Percentiles rank a stretch among this genome's conserved stretches.
These are phyloP conservation scores for Cepphus grylle DNA, from an alignment of 2,113 vertebrate species.

Conservation along the genomic window DNA sequence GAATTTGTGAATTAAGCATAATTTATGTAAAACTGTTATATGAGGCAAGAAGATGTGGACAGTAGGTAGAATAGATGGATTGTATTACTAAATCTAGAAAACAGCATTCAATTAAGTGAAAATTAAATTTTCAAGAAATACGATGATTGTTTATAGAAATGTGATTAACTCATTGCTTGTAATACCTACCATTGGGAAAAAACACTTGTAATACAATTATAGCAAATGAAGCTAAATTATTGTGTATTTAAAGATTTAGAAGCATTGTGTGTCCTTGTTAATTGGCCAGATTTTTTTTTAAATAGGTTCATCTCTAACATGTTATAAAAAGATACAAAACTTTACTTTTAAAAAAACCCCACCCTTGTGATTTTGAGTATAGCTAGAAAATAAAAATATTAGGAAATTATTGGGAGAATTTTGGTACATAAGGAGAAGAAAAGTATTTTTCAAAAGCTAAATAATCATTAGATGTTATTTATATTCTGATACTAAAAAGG, in stretches of 20 bases:
- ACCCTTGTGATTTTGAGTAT: not conserved
- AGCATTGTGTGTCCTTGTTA: not conserved
- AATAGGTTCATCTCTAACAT: not conserved
- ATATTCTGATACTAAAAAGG: not conserved
- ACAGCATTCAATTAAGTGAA: not conserved
- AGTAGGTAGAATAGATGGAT: not conserved
- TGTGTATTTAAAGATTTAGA: not conserved
- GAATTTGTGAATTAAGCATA: not conserved
- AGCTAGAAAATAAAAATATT: not conserved
- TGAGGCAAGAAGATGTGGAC: not conserved
- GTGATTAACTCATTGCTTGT: conserved; percentile 21
- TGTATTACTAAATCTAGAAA: not conserved
- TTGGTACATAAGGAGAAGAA: not conserved
- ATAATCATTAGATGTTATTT: not conserved
- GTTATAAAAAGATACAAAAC: not conserved
- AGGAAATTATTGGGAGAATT: not conserved
- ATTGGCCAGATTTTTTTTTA: not conserved
- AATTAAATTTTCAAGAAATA: conserved; percentile 13
- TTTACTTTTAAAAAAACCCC: not conserved
- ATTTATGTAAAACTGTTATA: not conserved
- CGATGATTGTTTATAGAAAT: not conserved
- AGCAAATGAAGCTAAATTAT: conserved; percentile 1
- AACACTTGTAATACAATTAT: conserved; percentile 2
- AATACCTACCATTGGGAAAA: not conserved
- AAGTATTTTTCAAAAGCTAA: not conserved